Evolutionary conservation across 2,113 vertebrate species (phyloP), one percentile per base, ranked within the genome.

Genomic region (Rhipidura dahli): DNA sequence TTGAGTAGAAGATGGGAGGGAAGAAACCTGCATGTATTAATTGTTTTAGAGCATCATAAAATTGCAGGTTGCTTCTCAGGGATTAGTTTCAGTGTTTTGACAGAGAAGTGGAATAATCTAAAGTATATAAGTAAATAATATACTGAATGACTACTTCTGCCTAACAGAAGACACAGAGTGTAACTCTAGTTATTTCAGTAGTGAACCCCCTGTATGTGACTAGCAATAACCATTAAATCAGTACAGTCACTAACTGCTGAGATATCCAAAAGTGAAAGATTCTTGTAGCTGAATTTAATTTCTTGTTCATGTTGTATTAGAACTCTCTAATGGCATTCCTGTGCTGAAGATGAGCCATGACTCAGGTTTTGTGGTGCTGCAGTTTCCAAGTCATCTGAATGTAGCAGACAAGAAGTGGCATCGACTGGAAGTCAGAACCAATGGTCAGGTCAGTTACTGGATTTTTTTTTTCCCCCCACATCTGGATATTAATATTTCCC

Each of bases 351-450:
- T 99, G 91, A 98, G 98, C 98, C 98, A 98, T 10, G 98, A 98
- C 93, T 98, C 98, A 19, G 98, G 98, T 91, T 98, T 98, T 54
- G 92, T 98, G 97, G 96, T 98, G 80, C 95, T 99, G 75, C 98
- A 98, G 97, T 98, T 99, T 97, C 98, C 98, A 94, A 97, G 98
- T 96, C 98, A 98, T 95, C 97, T 99, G 93, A 98, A 99, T 16
- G 98, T 98, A 73, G 98, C 98, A 47, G 99, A 99, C 98, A 98
- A 98, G 95, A 98, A 98, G 53, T 99, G 99, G 99, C 99, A 99
- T 97, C 98, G 96, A 45, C 96, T 99, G 53, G 98, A 99, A 92
- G 97, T 99, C 95, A 98, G 98, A 97, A 98, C 98, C 93, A 98
- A 97, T 93, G 98, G 98, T 96, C 98, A 98, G 98, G 99, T 99